Conservation (phyloP, 1,140 invertebrate species). For the Trinorchestia longiramus region DNA sequence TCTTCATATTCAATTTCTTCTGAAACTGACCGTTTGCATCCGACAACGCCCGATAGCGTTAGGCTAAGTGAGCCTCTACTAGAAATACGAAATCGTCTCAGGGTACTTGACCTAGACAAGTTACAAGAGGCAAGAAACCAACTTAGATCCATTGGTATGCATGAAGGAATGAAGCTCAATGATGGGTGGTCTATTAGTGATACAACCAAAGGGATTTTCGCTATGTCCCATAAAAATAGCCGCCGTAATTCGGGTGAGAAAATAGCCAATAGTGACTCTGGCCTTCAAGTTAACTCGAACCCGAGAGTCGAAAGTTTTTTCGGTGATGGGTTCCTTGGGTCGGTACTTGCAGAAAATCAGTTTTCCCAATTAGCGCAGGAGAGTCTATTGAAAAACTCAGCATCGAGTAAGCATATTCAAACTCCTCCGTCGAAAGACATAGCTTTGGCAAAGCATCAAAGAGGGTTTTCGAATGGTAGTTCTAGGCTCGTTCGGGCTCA, state of each 20-base stretch:
- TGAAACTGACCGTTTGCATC: not conserved
- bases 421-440: not conserved
- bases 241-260: not conserved
- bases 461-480: not conserved
- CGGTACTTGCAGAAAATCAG: not conserved
- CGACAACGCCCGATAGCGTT: not conserved
- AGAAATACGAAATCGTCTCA: not conserved
- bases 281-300: not conserved
- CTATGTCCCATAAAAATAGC: not conserved
- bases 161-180: slow-evolving; percentile 19
- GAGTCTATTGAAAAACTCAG: not conserved
- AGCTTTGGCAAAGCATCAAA: not conserved
- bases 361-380: not conserved
- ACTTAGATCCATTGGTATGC: slow-evolving; percentile 1
- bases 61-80: not conserved
- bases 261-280: not conserved
- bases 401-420: not conserved
- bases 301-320: not conserved
- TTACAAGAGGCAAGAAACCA: not conserved
- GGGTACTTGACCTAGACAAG: not conserved
- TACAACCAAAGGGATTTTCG: not conserved
- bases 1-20: not conserved
- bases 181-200: slow-evolving; percentile 25
- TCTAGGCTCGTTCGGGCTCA: not conserved
- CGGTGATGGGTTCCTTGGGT: not conserved